Base-by-base conservation (phyloP, 2,113 vertebrate species). In the Callipepla squamata region DNA sequence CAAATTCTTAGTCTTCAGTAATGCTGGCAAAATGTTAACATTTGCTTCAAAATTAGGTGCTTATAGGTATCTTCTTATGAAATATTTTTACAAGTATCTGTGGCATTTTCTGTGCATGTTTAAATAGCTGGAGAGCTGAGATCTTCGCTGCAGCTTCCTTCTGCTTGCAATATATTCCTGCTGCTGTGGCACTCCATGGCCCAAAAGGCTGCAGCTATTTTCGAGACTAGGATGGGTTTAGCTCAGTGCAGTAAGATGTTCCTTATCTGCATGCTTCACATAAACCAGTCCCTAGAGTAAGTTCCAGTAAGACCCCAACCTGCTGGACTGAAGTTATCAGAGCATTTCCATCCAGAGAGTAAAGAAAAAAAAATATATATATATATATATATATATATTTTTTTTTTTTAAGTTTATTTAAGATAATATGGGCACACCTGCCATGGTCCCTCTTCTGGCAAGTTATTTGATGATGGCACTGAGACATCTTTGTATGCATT, bases 1-100 rank as follows among this genome's bases (percentile, higher is more conserved):
- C 61, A 51, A 36, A 51, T 59, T 20, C 70, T 90, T 92, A 69
- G 78, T 92, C 61, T 30, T 53, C n/a, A 85, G 69, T 38, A 83
- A 5, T 8, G 10, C 79, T 85, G 79, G 36, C 36, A 65, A 74
- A 91, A 42, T 18, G 53, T 4, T 7, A 48, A 14, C 40, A 45
- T 61, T 77, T 57, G 40, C 50, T 80, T 77, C 34, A 78, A 21
- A 86, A 70, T 59, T 3, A 40, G 59, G 40, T 63, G 23, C 26
- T 1, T 23, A n/a, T 40, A 57, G 57, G 15, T 44, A 47, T 48
- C 58, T 78, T 45, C 15, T 14, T 66, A 55, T 48, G 65, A 65
- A n/a, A 58, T n/a, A 10, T 30, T 30, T 53, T 51, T 20, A n/a
- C 19, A 57, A 19, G 61, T 28, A 36, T 40, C 16, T 18, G 12